Conservation (phyloP, 2,113 vertebrate species). For the Gasterosteus nipponicus region DNA sequence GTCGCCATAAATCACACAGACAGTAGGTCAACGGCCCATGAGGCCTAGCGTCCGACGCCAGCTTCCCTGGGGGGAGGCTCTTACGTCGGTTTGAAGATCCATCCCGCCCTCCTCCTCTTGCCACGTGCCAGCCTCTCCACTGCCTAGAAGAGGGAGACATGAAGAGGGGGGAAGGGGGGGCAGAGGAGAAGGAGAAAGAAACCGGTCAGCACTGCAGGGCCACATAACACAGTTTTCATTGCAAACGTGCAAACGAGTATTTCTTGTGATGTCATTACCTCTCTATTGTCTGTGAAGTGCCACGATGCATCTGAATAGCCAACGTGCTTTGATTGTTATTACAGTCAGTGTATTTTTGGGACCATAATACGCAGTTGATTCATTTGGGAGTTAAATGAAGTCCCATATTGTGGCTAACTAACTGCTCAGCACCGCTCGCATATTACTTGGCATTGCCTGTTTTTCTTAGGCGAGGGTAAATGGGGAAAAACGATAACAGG, state of each 20-base stretch:
- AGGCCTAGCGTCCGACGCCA: slow-evolving; percentile 66
- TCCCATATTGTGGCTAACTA: slow-evolving; percentile 36
- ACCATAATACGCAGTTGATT: slow-evolving; percentile 37
- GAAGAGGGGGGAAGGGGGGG: slow-evolving; percentile 39
- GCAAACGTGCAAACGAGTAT: slow-evolving; percentile 48
- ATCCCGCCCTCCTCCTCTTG: slow-evolving; percentile 67
- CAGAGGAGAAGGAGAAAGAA: slow-evolving; percentile 63
- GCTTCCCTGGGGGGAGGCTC: slow-evolving; percentile 71
- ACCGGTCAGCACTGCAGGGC: slow-evolving; percentile 80
- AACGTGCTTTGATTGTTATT: slow-evolving; percentile 45
- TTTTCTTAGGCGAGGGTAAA: not conserved
- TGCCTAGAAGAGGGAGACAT: slow-evolving; percentile 70
- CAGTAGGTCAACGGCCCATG: slow-evolving; percentile 71
- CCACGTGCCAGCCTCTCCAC: slow-evolving; percentile 62
- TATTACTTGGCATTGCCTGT: slow-evolving; percentile 28
- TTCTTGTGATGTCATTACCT: slow-evolving; percentile 53
- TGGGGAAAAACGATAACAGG: slow-evolving; percentile 23
- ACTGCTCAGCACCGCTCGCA: slow-evolving; percentile 16
- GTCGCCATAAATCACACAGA: slow-evolving; percentile 79
- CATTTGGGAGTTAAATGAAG: slow-evolving; percentile 52
- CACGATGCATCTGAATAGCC: slow-evolving; percentile 40
- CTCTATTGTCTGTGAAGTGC: slow-evolving; percentile 34
- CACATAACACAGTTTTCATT: slow-evolving; percentile 76
- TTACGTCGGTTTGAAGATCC: slow-evolving; percentile 57
- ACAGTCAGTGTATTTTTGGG: slow-evolving; percentile 38